Evolutionary conservation across 1,140 invertebrate genomes (phyloP), one percentile per base, ranked within the genome.

Genomic region (Phymastichus coffea): DNA sequence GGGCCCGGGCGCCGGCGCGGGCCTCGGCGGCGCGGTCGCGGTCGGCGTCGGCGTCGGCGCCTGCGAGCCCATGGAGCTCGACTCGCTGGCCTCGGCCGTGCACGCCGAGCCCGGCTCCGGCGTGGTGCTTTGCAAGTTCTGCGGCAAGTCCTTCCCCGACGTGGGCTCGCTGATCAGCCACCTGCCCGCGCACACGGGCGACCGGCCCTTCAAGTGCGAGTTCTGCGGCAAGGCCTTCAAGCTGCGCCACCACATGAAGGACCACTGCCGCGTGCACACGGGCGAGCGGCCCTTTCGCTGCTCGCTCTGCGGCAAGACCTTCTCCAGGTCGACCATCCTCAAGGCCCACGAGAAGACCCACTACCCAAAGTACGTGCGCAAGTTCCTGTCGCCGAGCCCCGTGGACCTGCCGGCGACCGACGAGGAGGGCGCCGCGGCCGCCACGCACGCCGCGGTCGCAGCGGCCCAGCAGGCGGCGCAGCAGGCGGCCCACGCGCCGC

Each of bases 261-360:
- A 94, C 79, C 92, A 94, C 78, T 93, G 91, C 80, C 86, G 91
- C 69, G 92, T 94, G 51, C 92, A 94, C 76, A 94, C 92, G 66
- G 93, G 92, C 49, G 93, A 94, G 76, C 83, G 92, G 58, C 93
- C 92, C 3, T 95, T 94, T 81, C 84, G 90, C 64, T 95, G 93
- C 78, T 85, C 86, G 46, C 81, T 94, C 57, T 95, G 93, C 76
- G 91, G 91, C 47, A 95, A 94, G 76, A 93, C 90, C 37, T 95
- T 94, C 78, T 93, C 91, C 46, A 83, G 91, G 61, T 92, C 90
- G 51, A 93, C 92, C 48, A 94, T 94, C 77, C 81, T 94, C 60
- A 94, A 94, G 75, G 91, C 91, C 65, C 92, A 94, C 79, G 91
- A 94, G 78, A 94, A 94, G 80, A 93, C 92, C 64, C 92, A 94